A percentile compares a stretch with the other conserved stretches of the same genome.
These are phyloP conservation scores for Zelostemma sp. DNA, from an alignment of 1,140 invertebrate species.

Conservation along the genomic window DNA sequence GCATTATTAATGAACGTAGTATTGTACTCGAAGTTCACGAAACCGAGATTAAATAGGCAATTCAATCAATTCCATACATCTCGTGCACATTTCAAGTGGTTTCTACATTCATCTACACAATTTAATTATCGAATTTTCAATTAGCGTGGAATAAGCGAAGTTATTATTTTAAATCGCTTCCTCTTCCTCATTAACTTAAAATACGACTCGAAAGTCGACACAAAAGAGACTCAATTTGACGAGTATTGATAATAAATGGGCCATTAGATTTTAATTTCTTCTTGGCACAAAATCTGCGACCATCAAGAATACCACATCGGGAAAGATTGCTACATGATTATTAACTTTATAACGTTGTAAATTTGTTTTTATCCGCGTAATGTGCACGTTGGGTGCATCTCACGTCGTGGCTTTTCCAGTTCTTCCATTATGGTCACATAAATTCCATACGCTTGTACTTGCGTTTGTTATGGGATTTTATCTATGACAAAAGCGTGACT, in stretches of 20 bases:
- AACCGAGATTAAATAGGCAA: constrained; percentile 16
- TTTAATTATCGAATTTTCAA: background rate
- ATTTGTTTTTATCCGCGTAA: constrained; percentile 3
- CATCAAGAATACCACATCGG: background rate
- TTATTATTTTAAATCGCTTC: constrained; percentile 11
- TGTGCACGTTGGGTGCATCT: background rate
- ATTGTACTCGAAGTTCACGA: constrained; percentile 2
- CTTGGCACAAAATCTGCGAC: constrained; percentile 16
- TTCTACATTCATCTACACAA: too few species aligned
- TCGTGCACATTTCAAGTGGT: background rate
- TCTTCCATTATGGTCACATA: constrained; percentile 1
- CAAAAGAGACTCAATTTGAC: constrained; percentile 10
- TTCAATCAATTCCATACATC: background rate
- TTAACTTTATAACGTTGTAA: constrained; percentile 8
- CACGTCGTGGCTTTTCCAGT: background rate
- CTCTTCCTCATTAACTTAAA: constrained; percentile 20
- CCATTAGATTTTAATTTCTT: constrained; percentile 25
- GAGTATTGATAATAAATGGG: constrained; percentile 14
- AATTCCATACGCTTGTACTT: background rate
- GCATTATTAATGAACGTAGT: background rate
- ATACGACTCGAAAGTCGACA: constrained; percentile 1
- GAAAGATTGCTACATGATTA: background rate
- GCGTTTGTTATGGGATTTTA: too few species aligned
- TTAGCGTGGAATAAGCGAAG: background rate
- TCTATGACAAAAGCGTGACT: background rate